Base-by-base conservation (phyloP, 2,113 vertebrate genomes). In the Calonectris borealis region DNA sequence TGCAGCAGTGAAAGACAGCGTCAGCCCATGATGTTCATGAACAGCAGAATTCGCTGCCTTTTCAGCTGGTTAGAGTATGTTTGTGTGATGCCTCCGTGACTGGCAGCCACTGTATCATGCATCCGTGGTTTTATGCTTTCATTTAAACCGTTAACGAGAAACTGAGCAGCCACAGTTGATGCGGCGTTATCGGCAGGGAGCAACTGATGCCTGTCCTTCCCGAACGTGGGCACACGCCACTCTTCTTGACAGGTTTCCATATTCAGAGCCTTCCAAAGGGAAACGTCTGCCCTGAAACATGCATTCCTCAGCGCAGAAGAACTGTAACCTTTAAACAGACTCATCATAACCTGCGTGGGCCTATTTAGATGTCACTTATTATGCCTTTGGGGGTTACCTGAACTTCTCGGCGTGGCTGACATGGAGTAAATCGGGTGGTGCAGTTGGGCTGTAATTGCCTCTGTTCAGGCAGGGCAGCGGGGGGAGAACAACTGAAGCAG, bases 151-250 rank as follows among this genome's bases (percentile, higher is more conserved):
- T 21, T 48, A 3, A 36, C 0, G 3, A 40, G 48, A 66, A 49
- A 2, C 31, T 2, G 27, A 57, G 61, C 65, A 83, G 78, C 16
- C 66, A 22, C 36, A 14, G 78, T 4, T 52, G 61, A 9, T n/a
- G 3, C 0, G 27, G 60, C 5, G 10, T 18, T 46, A 16, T 18
- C 10, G 7, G 16, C 0, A 0, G 31, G 52, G 29, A 82, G 42
- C 0, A 6, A 19, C 54, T 2, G 6, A 7, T 3, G 3, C 20
- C 44, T 36, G 66, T 29, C 87, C 70, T 55, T 90, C 62, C 70
- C 24, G 24, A 40, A 0, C 4, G 1, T 0, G 0, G 32, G 44
- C 32, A 55, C 52, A 11, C 2, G 2, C 65, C 20, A 10, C 17
- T 11, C 65, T 29, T 40, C 71, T 60, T 32, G 52, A 76, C 54